Base-by-base conservation (phyloP, 2,797 vertebrate species). In the Champsocephalus esox region DNA sequence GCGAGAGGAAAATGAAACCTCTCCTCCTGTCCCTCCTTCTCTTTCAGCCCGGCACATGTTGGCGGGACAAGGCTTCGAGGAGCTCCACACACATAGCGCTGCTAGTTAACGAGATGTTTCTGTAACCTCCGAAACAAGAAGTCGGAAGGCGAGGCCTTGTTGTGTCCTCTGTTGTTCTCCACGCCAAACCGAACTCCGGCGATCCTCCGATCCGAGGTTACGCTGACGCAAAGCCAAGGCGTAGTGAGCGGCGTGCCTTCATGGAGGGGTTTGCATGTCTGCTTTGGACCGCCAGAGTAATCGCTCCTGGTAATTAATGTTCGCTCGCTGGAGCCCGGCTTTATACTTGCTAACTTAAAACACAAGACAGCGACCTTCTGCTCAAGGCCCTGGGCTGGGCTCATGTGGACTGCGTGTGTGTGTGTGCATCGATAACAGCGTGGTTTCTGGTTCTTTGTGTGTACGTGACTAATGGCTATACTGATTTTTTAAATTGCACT, bases 261-360 rank as follows among this genome's bases (percentile, higher is more conserved):
- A 73, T 59, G 60, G 65, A 57, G 43, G 66, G 66, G 38, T 55
- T 51, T 77, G 21, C 56, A 5, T 64, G 72, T 88, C 19, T 19
- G 19, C 77, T 74, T 77, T 85, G 70, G 76, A 84, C 83, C 81
- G 77, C 81, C 84, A 81, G 68, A 83, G 71, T 91, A 93, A 93
- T 89, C 87, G 89, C 85, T 72, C 76, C 74, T 77, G 80, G 73
- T 91, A 93, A 93, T 94, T 89, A 90, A 91, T 79, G 88, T 75
- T 86, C 67, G 77, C 80, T 75, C 50, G 75, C 86, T 83, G 66
- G 79, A 84, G 79, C 80, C 66, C 58, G 61, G 71, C 80, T 77
- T 87, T 75, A 80, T 85, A 64, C 70, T 70, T 65, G 28, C 80
- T 93, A 91, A 95, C 91, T 94, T 89, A 92, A 94, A 94, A 89